Percentiles rank a stretch among this genome's conserved stretches.
phyloP scores from a whole-genome alignment of 2,797 vertebrate species.

The Hippocampus kuda region DNA sequence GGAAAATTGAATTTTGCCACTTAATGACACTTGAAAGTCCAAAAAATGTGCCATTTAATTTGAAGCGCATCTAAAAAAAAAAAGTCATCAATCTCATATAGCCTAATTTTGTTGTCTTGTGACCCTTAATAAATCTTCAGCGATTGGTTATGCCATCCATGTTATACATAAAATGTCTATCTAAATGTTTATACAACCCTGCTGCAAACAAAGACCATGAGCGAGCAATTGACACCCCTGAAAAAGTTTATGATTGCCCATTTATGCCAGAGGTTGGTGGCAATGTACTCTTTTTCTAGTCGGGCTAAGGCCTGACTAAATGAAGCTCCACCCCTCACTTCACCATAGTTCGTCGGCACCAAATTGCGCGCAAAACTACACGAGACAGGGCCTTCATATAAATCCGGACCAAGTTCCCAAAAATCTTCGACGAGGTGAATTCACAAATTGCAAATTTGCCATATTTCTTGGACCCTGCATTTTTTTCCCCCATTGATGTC shows the following conservation, averaged over 20 bases:
- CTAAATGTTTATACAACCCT: not conserved
- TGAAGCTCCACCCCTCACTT: too few relatives aligned
- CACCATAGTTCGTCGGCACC: too few relatives aligned
- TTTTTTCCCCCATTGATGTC: too few relatives aligned
- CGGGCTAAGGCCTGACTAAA: too few relatives aligned
- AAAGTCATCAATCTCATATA: conserved; percentile 19
- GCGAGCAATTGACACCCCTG: not conserved
- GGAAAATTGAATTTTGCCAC: conserved; percentile 42
- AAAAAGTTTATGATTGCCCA: not conserved
- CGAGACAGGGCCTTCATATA: too few relatives aligned
- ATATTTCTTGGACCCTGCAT: too few relatives aligned
- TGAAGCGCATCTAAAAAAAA: conserved; percentile 11
- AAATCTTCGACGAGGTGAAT: too few relatives aligned
- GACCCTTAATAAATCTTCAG: not conserved
- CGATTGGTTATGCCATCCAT: not conserved
- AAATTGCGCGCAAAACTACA: too few relatives aligned
- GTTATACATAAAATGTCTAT: not conserved
- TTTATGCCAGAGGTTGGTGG: not conserved
- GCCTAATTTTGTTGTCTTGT: conserved; percentile 17
- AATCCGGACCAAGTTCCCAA: too few relatives aligned
- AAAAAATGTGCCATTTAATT: conserved; percentile 16
- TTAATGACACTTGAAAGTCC: conserved; percentile 16
- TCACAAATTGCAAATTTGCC: too few relatives aligned
- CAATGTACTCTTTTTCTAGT: not conserved
- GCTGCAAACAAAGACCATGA: not conserved